Conservation (phyloP, 2,797 vertebrate species). For the Coccyzus lansbergi region DNA sequence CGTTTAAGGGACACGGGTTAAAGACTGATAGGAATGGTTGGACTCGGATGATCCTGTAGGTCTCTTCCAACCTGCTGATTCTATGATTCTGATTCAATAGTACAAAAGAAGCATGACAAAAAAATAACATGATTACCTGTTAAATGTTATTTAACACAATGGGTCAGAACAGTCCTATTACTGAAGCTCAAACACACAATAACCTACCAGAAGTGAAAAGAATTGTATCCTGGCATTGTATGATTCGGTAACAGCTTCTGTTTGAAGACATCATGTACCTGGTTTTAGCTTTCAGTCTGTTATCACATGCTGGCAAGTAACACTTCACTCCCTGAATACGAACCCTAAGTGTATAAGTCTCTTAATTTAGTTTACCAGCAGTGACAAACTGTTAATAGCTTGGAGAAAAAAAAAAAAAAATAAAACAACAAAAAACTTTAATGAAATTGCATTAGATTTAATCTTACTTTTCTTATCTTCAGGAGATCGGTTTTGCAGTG, state of each 20-base stretch:
- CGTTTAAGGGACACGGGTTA: too few species aligned
- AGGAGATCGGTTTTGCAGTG: not conserved
- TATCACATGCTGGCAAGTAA: not conserved
- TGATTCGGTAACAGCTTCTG: not conserved
- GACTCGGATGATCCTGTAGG: too few species aligned
- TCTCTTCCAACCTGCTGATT: too few species aligned
- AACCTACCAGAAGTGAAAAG: not conserved
- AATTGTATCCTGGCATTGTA: not conserved
- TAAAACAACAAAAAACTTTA: too few species aligned
- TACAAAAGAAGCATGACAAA: not conserved
- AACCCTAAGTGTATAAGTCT: not conserved
- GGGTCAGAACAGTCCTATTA: not conserved
- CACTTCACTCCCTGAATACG: not conserved
- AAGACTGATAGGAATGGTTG: too few species aligned
- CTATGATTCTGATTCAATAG: not conserved
- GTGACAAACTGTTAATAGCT: not conserved
- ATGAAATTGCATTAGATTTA: not conserved
- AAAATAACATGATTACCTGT: not conserved
- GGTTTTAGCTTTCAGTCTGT: not conserved
- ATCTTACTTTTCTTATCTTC: not conserved
- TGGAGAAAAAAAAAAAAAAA: not conserved
- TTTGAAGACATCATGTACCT: not conserved
- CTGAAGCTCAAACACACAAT: not conserved
- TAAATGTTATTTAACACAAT: not conserved
- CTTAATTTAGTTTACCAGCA: not conserved